Evolutionary conservation across 1,140 invertebrate species (phyloP).

Genomic region (Dreissena rostriformis): DNA sequence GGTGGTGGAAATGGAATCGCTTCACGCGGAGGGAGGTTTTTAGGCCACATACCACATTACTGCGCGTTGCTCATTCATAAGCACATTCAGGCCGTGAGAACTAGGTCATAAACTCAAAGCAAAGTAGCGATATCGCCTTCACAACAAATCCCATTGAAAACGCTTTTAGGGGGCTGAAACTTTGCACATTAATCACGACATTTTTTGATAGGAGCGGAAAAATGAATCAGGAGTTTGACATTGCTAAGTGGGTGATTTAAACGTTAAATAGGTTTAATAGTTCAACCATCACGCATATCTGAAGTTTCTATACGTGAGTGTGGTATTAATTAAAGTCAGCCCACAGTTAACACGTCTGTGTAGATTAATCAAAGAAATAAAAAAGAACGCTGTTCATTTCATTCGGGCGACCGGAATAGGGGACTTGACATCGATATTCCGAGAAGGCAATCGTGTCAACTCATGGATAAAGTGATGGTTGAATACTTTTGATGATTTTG

Average conservation of each 20-base stretch:
- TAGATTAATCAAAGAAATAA: no score
- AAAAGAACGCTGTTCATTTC: no score
- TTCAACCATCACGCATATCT: not conserved
- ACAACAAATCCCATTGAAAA: not conserved
- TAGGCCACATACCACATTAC: slow-evolving; percentile 39
- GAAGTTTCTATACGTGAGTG: no score
- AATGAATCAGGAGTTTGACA: slow-evolving; percentile 1
- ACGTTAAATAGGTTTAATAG: not conserved
- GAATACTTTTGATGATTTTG: no score
- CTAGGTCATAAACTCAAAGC: slow-evolving; percentile 25
- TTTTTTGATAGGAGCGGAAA: not conserved
- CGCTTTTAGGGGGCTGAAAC: not conserved
- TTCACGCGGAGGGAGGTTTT: slow-evolving; percentile 20
- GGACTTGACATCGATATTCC: no score
- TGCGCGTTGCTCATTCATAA: slow-evolving; percentile 46
- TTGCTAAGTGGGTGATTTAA: not conserved
- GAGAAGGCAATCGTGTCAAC: no score
- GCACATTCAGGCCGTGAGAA: slow-evolving; percentile 36
- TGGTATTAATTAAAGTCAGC: no score
- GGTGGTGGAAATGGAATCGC: slow-evolving; percentile 38
- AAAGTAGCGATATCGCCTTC: not conserved
- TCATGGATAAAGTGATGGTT: no score
- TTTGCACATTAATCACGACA: not conserved
- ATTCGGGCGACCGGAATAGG: no score
- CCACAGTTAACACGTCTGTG: no score